These are phyloP conservation scores for Anoplophora glabripennis DNA, from an alignment of 1,140 invertebrate species.

Conservation along the genomic window DNA sequence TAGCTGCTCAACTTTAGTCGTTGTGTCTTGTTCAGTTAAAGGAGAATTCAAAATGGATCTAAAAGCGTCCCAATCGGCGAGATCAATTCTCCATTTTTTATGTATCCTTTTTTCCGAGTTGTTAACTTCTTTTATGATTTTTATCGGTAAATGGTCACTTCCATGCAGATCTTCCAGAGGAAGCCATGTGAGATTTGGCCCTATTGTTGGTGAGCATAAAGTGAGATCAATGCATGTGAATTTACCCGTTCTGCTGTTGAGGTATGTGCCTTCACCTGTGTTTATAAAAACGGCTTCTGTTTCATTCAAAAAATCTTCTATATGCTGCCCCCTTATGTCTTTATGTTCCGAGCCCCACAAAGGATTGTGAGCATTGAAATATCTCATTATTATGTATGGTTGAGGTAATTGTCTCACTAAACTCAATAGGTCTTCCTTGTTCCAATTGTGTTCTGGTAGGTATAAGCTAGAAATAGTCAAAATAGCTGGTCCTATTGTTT, in stretches of 20 bases:
- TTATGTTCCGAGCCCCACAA: conserved; percentile 1
- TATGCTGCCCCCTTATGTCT: background rate
- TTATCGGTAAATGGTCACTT: conserved; percentile 7
- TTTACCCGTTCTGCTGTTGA: too few relatives aligned
- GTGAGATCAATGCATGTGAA: conserved; percentile 6
- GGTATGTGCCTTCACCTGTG: too few relatives aligned
- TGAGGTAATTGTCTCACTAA: background rate
- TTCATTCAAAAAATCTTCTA: background rate
- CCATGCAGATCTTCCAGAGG: background rate
- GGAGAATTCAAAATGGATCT: too few relatives aligned
- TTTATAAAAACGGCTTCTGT: too few relatives aligned
- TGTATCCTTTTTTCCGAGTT: background rate
- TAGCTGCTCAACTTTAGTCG: too few relatives aligned
- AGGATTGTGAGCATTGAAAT: background rate
- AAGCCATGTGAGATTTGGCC: background rate
- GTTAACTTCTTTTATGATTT: background rate
- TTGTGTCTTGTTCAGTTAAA: too few relatives aligned
- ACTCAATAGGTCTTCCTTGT: background rate
- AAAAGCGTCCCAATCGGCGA: too few relatives aligned
- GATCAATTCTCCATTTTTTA: too few relatives aligned
- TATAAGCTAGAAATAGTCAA: background rate
- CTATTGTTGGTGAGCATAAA: background rate
- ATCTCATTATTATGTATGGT: background rate
- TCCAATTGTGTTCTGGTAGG: background rate
- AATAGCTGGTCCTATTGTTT: background rate